A percentile compares a stretch with the other conserved stretches of the same genome.
These are phyloP conservation scores for Scophthalmus maximus DNA, from an alignment of 2,113 vertebrate species.

Conservation along the genomic window DNA sequence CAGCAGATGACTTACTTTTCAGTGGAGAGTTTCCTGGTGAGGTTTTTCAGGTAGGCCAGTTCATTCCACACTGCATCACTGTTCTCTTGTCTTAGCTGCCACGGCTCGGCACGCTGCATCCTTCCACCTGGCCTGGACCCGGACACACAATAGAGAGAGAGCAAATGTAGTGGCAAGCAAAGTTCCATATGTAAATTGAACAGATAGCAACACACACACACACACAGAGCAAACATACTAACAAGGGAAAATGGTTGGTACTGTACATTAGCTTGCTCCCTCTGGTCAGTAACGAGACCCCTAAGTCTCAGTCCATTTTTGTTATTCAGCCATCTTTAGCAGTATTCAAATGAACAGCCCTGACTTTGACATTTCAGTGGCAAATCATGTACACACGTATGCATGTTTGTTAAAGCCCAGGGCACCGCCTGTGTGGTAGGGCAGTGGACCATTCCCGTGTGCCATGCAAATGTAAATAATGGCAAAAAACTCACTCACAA, in stretches of 20 bases:
- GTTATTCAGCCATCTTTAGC: slow-evolving; percentile 77
- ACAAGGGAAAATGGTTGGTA: slow-evolving; percentile 56
- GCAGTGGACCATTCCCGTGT: slow-evolving; percentile 68
- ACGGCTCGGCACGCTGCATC: slow-evolving; percentile 72
- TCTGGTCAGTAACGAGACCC: slow-evolving; percentile 67
- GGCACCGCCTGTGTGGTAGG: slow-evolving; percentile 74
- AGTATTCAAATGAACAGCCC: slow-evolving; percentile 84
- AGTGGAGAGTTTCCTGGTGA: slow-evolving; percentile 86
- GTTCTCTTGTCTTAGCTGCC: slow-evolving; percentile 87
- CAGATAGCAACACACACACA: slow-evolving; percentile 26
- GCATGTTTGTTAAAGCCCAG: slow-evolving; percentile 73
- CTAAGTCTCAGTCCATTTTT: slow-evolving; percentile 70
- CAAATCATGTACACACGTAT: slow-evolving; percentile 71
- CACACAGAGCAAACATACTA: slow-evolving; percentile 43
- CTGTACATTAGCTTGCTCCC: slow-evolving; percentile 62
- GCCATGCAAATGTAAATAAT: slow-evolving; percentile 81
- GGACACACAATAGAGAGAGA: slow-evolving; percentile 6
- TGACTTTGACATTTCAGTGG: slow-evolving; percentile 81
- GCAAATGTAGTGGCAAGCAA: slow-evolving; percentile 30
- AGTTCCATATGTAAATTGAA: slow-evolving; percentile 22
- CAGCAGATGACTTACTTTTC: slow-evolving; percentile 87
- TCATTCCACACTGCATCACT: slow-evolving; percentile 90
- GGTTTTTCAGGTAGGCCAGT: slow-evolving; percentile 87
- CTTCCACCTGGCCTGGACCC: slow-evolving; percentile 77
- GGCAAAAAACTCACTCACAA: slow-evolving; percentile 75